phyloP scores from a whole-genome alignment of 2,888 invertebrate genomes.

The Idaea aversata region DNA sequence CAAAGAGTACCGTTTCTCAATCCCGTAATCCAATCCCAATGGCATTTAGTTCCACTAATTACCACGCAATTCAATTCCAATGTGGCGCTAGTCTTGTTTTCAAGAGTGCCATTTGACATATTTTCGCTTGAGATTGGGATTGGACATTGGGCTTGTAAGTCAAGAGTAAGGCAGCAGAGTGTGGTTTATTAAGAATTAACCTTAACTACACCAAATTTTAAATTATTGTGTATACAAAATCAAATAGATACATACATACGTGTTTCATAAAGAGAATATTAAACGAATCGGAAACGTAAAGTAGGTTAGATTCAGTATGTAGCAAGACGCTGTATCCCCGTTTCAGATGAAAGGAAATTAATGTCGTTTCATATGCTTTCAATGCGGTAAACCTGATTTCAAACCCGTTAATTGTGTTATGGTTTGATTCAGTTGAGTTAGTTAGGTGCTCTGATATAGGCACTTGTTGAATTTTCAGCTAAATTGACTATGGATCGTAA shows the following conservation, averaged over 20 bases:
- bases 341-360: constrained; percentile 36
- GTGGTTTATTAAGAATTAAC: too few relatives aligned
- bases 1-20: too few relatives aligned
- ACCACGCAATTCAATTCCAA: too few relatives aligned
- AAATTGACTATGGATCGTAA: background rate
- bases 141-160: too few relatives aligned
- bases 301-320: constrained; percentile 45
- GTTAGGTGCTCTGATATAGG: constrained; percentile 3
- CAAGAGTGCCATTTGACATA: too few relatives aligned
- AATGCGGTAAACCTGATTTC: constrained; percentile 25
- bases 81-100: too few relatives aligned
- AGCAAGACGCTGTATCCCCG: constrained; percentile 33
- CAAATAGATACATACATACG: background rate
- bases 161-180: too few relatives aligned
- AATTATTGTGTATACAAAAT: background rate
- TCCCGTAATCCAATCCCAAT: too few relatives aligned
- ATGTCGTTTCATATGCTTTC: constrained; percentile 34
- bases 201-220: too few relatives aligned
- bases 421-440: constrained; percentile 19
- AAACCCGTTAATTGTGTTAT: constrained; percentile 33
- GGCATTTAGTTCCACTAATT: too few relatives aligned
- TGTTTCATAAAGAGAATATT: constrained; percentile 34
- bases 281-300: constrained; percentile 43
- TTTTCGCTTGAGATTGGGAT: too few relatives aligned
- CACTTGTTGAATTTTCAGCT: background rate